Conservation (phyloP, 2,113 vertebrate genomes). For the Carassius gibelio region DNA sequence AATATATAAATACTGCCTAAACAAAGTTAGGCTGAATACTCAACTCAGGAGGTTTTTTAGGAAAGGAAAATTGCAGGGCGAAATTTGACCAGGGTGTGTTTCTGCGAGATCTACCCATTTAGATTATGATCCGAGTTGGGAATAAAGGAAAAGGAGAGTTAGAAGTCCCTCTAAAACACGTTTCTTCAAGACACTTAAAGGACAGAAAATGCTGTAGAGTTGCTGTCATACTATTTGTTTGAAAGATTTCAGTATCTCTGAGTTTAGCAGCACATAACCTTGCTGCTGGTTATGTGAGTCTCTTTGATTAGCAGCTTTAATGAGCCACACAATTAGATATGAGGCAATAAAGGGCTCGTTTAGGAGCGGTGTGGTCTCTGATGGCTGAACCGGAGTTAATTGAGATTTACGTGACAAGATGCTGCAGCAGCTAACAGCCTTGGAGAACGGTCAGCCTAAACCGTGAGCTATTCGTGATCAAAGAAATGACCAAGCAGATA, state of each 20-base stretch:
- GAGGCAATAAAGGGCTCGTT: constrained; percentile 41
- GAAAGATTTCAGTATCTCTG: neutral
- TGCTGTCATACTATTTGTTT: neutral
- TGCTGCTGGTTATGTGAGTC: constrained; percentile 24
- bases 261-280: neutral
- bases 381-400: constrained; percentile 32
- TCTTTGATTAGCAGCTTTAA: constrained; percentile 38
- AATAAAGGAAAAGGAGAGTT: neutral
- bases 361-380: constrained; percentile 25
- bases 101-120: neutral
- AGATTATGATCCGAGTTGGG: neutral
- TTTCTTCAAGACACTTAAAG: neutral
- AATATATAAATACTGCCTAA: too few species aligned
- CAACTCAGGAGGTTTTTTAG: too few species aligned
- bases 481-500: constrained; percentile 26
- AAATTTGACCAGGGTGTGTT: neutral
- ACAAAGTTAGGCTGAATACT: too few species aligned
- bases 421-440: constrained; percentile 15
- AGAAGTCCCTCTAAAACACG: neutral
- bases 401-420: constrained; percentile 41
- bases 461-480: constrained; percentile 6
- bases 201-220: neutral
- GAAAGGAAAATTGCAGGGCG: too few species aligned
- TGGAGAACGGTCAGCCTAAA: constrained; percentile 4
- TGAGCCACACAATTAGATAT: constrained; percentile 40